Conservation (phyloP, 2,888 invertebrate species). For the Drosophila fungiperda region DNA sequence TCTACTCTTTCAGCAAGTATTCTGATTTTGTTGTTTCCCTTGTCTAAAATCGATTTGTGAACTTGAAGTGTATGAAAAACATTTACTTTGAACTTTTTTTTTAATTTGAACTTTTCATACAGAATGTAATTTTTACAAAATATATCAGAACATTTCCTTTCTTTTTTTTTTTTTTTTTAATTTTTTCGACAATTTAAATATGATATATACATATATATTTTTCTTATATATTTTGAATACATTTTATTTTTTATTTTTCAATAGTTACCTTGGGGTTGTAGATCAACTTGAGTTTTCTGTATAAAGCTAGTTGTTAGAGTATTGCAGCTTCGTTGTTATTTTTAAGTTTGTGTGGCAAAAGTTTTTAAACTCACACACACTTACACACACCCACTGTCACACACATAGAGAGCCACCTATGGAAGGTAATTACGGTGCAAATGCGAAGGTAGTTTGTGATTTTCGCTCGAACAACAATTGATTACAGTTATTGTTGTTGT, state of each 20-base stretch:
- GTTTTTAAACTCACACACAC: slow-evolving; percentile 45
- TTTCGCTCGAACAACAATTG: slow-evolving; percentile 75
- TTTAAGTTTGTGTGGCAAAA: slow-evolving; percentile 31
- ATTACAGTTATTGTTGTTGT: slow-evolving; percentile 61
- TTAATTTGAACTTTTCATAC: not conserved
- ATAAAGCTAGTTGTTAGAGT: not conserved
- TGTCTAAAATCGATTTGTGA: not conserved
- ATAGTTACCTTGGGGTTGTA: not conserved
- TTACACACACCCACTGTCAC: slow-evolving; percentile 13
- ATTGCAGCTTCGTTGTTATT: not conserved
- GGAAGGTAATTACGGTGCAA: slow-evolving; percentile 70
- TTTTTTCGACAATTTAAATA: not conserved
- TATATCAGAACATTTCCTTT: no score
- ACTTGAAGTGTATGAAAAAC: not conserved
- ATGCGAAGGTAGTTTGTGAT: slow-evolving; percentile 68
- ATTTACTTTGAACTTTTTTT: not conserved
- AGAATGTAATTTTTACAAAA: not conserved
- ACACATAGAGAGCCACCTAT: slow-evolving; percentile 37
- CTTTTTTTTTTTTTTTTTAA: rapidly evolving
- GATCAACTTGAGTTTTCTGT: not conserved
- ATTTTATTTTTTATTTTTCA: not conserved
- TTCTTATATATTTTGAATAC: not conserved
- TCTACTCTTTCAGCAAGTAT: not conserved
- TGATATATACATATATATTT: not conserved
- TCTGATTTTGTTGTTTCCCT: not conserved